phyloP scores from a whole-genome alignment of 1,140 invertebrate species.

The Trachymyrmex septentrionalis region DNA sequence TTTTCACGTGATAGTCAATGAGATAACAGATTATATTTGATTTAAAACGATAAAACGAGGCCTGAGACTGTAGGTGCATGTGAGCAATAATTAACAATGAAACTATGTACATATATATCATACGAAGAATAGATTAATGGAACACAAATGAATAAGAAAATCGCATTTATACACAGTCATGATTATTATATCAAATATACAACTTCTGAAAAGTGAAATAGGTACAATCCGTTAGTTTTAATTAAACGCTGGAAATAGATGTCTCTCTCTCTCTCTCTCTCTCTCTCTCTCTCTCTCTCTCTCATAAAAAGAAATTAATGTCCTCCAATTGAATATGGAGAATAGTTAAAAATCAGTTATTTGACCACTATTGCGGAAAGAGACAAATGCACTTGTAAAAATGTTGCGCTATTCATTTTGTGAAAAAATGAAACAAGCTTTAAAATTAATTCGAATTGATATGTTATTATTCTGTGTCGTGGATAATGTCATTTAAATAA shows the following conservation, averaged over 20 bases:
- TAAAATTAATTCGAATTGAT: slow-evolving; percentile 26
- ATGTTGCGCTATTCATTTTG: slow-evolving; percentile 46
- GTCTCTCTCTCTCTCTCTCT: slow-evolving; percentile 42
- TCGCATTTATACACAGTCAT: slow-evolving; percentile 56
- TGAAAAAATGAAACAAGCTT: slow-evolving; percentile 55
- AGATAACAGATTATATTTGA: not conserved
- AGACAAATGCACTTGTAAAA: slow-evolving; percentile 46
- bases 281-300: slow-evolving; percentile 27
- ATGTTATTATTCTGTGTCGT: slow-evolving; percentile 12
- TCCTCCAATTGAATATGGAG: slow-evolving; percentile 23
- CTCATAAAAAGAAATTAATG: slow-evolving; percentile 29
- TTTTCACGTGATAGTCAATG: not conserved
- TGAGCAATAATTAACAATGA: slow-evolving; percentile 73
- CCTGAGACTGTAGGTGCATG: slow-evolving; percentile 48
- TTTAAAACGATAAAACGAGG: slow-evolving; percentile 30
- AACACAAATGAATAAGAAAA: slow-evolving; percentile 57
- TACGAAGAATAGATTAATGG: slow-evolving; percentile 27
- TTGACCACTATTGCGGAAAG: slow-evolving; percentile 28
- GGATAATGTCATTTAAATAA: slow-evolving; percentile 22
- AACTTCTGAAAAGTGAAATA: slow-evolving; percentile 45
- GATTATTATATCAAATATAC: slow-evolving; percentile 55
- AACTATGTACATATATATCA: slow-evolving; percentile 63
- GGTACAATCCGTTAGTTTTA: slow-evolving; percentile 64
- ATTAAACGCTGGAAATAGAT: slow-evolving; percentile 47
- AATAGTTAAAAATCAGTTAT: slow-evolving; percentile 37